Evolutionary conservation across 2,888 invertebrate genomes (phyloP).

Genomic region (Mythimna pallens): DNA sequence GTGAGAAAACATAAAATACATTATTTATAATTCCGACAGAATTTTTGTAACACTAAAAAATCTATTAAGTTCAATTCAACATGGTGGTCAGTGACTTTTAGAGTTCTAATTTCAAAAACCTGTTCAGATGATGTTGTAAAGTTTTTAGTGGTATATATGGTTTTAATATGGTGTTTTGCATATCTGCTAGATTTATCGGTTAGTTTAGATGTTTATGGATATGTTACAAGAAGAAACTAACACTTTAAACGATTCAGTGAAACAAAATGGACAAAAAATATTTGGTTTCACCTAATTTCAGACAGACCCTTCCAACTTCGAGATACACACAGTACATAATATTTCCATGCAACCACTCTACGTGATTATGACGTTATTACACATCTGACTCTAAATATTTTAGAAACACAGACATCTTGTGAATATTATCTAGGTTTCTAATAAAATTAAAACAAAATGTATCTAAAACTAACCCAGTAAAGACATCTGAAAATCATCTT

Average conservation of each 20-base stretch:
- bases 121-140: slow-evolving; percentile 31
- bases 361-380: too few species aligned
- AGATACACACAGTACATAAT: too few species aligned
- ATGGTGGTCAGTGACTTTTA: slow-evolving; percentile 50
- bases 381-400: too few species aligned
- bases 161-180: slow-evolving; percentile 11
- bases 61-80: slow-evolving; percentile 3
- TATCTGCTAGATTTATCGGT: slow-evolving; percentile 20
- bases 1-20: slow-evolving; percentile 19
- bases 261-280: too few species aligned
- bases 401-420: too few species aligned
- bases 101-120: slow-evolving; percentile 48
- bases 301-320: too few species aligned
- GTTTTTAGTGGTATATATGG: slow-evolving; percentile 18
- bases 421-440: too few species aligned
- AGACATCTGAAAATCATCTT: too few species aligned
- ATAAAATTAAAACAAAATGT: too few species aligned
- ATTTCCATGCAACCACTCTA: too few species aligned
- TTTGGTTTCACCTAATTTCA: too few species aligned
- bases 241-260: background rate
- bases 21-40: slow-evolving; percentile 2
- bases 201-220: slow-evolving; percentile 7
- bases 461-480: too few species aligned
- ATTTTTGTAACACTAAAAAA: background rate
- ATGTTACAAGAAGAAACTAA: background rate